Percentiles rank a stretch among this genome's conserved stretches.
phyloP scores from a whole-genome alignment of 2,797 vertebrate genomes.

The Gadopsis bispinosus region DNA sequence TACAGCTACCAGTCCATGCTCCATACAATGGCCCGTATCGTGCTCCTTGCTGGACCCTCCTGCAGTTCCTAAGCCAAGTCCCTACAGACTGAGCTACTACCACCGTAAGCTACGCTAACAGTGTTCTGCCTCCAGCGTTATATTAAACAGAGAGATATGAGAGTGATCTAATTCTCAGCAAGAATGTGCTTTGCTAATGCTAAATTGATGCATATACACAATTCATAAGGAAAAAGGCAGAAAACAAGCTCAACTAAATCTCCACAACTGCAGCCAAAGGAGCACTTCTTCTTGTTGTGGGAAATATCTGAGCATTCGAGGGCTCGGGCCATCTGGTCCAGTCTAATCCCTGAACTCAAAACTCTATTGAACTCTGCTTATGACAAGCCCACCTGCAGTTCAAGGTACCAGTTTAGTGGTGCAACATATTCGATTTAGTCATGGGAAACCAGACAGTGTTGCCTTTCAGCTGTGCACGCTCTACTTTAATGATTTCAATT shows the following conservation, averaged over 20 bases:
- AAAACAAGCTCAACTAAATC: neutral
- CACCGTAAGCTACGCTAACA: neutral
- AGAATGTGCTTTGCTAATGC: neutral
- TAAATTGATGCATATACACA: neutral
- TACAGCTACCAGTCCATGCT: too few species aligned
- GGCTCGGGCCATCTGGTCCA: constrained; percentile 30
- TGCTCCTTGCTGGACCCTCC: too few species aligned
- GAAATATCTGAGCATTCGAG: constrained; percentile 12
- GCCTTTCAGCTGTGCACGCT: neutral
- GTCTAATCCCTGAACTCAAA: constrained; percentile 21
- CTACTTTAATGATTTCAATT: too few species aligned
- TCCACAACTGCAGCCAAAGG: neutral
- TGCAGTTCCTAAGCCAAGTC: too few species aligned
- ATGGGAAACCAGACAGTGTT: neutral
- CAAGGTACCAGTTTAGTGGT: neutral
- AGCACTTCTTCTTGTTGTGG: neutral
- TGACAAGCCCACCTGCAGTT: neutral
- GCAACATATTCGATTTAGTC: neutral
- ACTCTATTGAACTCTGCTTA: neutral
- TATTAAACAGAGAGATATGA: neutral
- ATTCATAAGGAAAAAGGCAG: too few species aligned
- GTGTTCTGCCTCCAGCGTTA: neutral
- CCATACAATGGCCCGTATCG: too few species aligned
- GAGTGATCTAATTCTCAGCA: neutral
- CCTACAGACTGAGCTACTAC: too few species aligned